phyloP scores from a whole-genome alignment of 1,140 invertebrate species.

The Drosophila bocqueti region DNA sequence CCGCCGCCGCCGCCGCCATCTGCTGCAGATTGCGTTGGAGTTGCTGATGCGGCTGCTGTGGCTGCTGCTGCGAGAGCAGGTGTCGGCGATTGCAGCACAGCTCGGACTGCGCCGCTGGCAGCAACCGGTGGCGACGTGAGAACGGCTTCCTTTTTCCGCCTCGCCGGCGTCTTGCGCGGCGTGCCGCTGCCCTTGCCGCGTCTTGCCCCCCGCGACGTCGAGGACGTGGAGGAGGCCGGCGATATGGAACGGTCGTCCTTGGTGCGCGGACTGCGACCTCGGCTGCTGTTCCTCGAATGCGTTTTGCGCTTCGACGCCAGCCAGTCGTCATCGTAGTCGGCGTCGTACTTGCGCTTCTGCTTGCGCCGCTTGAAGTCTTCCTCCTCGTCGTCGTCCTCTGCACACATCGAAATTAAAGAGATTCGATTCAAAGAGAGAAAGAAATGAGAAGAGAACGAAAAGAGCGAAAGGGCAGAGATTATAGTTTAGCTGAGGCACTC shows the following conservation, averaged over 20 bases:
- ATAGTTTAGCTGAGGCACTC: not conserved
- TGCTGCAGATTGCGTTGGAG: constrained; percentile 9
- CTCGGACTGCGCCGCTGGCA: constrained; percentile 1
- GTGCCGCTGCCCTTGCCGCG: constrained; percentile 52
- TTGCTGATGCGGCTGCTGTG: constrained; percentile 27
- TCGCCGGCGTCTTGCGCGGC: constrained; percentile 74
- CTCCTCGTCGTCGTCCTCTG: constrained; percentile 80
- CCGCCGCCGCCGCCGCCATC: constrained; percentile 41
- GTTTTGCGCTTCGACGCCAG: constrained; percentile 61
- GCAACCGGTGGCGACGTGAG: constrained; percentile 6
- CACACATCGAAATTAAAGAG: not conserved
- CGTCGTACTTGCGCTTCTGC: constrained; percentile 76
- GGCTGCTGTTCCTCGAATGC: constrained; percentile 68
- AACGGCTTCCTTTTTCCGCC: constrained; percentile 71
- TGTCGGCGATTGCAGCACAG: not conserved
- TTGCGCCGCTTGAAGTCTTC: constrained; percentile 79
- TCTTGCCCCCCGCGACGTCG: constrained; percentile 60
- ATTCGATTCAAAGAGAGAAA: constrained; percentile 9
- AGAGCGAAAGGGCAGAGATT: constrained; percentile 2
- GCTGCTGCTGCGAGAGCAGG: constrained; percentile 20
- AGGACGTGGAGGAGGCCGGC: constrained; percentile 78
- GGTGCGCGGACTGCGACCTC: constrained; percentile 68
- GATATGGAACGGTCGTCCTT: constrained; percentile 82
- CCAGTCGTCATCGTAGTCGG: constrained; percentile 84
- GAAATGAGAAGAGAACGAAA: constrained; percentile 5